Conservation (phyloP, 1,140 invertebrate genomes). For the Trichoplusia ni region DNA sequence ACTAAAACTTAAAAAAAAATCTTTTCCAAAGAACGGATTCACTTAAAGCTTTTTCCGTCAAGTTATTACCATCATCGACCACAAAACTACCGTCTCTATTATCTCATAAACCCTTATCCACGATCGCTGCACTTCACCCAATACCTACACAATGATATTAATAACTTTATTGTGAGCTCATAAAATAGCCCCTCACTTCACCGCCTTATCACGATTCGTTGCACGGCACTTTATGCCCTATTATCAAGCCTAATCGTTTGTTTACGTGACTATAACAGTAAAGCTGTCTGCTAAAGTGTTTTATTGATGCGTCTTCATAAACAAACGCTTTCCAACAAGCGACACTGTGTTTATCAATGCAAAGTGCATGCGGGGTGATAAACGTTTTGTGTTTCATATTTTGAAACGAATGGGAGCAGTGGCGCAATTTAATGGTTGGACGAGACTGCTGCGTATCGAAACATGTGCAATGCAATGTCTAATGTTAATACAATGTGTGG, state of each 20-base stretch:
- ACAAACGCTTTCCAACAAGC: conserved; percentile 24
- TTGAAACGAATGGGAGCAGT: not conserved
- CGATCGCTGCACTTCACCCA: not conserved
- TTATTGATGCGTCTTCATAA: conserved; percentile 26
- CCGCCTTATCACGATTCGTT: conserved; percentile 6
- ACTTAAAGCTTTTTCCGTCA: too few species aligned
- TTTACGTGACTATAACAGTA: conserved; percentile 32
- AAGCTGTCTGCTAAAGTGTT: conserved; percentile 29
- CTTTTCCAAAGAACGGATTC: too few species aligned
- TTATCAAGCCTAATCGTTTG: conserved; percentile 28
- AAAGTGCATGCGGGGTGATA: conserved; percentile 6
- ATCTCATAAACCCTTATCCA: not conserved
- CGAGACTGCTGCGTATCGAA: too few species aligned
- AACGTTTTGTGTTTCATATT: not conserved
- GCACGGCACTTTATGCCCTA: conserved; percentile 25
- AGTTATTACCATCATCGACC: too few species aligned
- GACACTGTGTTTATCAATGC: conserved; percentile 17
- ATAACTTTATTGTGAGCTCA: conserved; percentile 16
- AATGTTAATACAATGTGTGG: too few species aligned
- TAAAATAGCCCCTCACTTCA: conserved; percentile 14
- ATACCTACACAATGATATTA: conserved; percentile 16
- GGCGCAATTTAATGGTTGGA: not conserved
- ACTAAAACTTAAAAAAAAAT: too few species aligned
- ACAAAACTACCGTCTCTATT: not conserved
- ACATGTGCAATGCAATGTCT: too few species aligned